phyloP scores from a whole-genome alignment of 2,888 invertebrate genomes.

The Choristoneura rosaceana region DNA sequence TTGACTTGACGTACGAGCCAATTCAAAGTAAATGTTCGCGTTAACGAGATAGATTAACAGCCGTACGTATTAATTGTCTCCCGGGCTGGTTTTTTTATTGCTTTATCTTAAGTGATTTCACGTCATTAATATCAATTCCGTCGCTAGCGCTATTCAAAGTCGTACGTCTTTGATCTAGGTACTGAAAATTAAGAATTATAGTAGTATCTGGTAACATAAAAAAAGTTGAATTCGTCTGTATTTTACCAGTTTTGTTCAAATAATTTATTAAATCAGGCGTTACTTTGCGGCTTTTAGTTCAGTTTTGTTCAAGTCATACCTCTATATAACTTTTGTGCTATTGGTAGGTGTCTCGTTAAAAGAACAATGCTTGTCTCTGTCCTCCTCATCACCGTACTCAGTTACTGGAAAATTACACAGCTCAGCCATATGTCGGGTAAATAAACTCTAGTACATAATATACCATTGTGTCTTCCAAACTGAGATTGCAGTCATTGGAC shows the following conservation, averaged over 20 bases:
- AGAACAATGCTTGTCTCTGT: conserved; percentile 72
- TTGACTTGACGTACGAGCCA: conserved; percentile 61
- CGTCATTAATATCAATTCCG: conserved; percentile 23
- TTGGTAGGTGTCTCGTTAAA: conserved; percentile 36
- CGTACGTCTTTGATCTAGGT: background rate
- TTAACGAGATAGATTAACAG: conserved; percentile 33
- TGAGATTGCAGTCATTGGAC: conserved; percentile 57
- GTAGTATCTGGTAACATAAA: too few species aligned
- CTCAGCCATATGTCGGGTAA: conserved; percentile 56
- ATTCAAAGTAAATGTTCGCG: conserved; percentile 47
- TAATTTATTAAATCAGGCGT: too few species aligned
- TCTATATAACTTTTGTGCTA: conserved; percentile 3
- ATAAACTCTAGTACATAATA: conserved; percentile 47
- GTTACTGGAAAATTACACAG: conserved; percentile 79
- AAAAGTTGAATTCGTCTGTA: too few species aligned
- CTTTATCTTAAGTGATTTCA: conserved; percentile 36
- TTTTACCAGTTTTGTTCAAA: background rate
- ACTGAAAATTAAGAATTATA: background rate
- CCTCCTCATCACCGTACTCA: conserved; percentile 72
- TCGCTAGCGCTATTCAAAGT: background rate
- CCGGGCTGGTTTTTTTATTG: conserved; percentile 22
- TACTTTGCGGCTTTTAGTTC: too few species aligned
- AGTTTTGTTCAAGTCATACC: background rate
- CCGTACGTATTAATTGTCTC: conserved; percentile 27
- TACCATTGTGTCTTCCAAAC: conserved; percentile 50